Percentiles rank a stretch among this genome's conserved stretches.
phyloP scores from a whole-genome alignment of 2,797 vertebrate species.

The Podarcis siculus region DNA sequence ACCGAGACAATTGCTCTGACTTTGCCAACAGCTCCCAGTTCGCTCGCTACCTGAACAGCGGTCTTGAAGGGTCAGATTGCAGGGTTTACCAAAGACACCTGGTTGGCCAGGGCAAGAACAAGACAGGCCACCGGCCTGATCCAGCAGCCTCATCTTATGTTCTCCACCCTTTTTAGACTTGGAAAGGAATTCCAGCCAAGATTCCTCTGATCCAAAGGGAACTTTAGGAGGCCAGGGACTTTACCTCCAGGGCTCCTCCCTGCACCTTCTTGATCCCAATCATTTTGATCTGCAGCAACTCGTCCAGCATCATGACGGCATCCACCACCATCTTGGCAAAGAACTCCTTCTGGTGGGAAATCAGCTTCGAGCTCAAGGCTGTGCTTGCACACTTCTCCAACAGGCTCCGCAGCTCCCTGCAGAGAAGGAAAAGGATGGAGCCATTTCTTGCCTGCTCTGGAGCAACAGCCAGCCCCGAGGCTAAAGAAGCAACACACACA shows the following conservation, averaged over 20 bases:
- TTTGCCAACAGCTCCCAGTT: neutral
- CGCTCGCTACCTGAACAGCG: neutral
- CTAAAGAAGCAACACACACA: accelerated
- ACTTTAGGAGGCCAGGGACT: neutral
- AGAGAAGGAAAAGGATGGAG: neutral
- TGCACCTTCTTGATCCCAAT: constrained; percentile 99
- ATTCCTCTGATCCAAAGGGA: neutral
- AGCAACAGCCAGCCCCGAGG: accelerated
- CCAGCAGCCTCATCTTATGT: no score
- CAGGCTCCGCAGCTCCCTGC: constrained; percentile 87
- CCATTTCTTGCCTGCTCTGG: accelerated
- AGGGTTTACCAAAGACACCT: neutral
- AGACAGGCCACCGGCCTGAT: no score
- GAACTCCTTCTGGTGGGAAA: constrained; percentile 92
- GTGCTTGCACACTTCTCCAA: constrained; percentile 95
- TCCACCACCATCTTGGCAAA: constrained; percentile 97
- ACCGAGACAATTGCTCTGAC: neutral
- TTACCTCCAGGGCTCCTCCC: constrained; percentile 92
- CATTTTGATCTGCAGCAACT: constrained; percentile 95
- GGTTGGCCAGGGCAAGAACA: no score
- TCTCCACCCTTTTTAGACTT: neutral
- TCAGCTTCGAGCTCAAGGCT: constrained; percentile 97
- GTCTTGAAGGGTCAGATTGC: neutral
- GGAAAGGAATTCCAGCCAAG: neutral
- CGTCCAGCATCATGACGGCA: constrained; percentile 92